Conservation (phyloP, 23 tunicate species). For the Ascidia mentula region DNA sequence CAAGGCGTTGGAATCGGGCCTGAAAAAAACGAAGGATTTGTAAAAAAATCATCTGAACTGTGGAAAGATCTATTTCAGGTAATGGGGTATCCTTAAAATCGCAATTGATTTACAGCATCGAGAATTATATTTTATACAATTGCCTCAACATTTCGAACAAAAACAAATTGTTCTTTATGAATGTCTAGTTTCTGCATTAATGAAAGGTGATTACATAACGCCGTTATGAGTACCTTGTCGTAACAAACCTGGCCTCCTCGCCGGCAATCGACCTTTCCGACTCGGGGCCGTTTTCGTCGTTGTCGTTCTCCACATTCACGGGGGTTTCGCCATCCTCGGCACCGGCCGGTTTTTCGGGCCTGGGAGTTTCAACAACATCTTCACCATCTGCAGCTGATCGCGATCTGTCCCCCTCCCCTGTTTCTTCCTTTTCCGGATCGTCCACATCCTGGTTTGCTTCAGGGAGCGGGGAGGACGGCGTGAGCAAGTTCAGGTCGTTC, state of each 20-base stretch:
- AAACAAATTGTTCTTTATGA: not conserved
- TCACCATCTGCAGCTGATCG: not conserved
- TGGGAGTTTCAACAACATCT: not conserved
- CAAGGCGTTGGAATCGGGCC: slow-evolving; percentile 10
- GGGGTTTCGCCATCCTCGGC: not conserved
- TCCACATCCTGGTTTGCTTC: not conserved
- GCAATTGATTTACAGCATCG: no score
- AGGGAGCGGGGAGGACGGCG: slow-evolving; percentile 4
- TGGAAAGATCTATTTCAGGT: not conserved
- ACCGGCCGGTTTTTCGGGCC: not conserved
- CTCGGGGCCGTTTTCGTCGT: not conserved
- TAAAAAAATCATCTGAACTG: no score
- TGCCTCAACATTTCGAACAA: no score
- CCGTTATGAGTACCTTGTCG: not conserved
- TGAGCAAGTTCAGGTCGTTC: not conserved
- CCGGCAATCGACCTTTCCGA: not conserved
- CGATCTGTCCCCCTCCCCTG: not conserved
- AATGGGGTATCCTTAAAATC: not conserved
- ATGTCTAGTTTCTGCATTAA: no score
- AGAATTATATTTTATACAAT: no score
- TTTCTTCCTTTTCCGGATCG: not conserved
- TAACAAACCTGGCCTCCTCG: slow-evolving; percentile 9
- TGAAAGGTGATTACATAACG: no score
- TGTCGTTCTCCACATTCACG: not conserved
- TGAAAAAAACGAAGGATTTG: not conserved